Base-by-base conservation (phyloP, 2,797 vertebrate genomes). In the Anisognathus igniventris region DNA sequence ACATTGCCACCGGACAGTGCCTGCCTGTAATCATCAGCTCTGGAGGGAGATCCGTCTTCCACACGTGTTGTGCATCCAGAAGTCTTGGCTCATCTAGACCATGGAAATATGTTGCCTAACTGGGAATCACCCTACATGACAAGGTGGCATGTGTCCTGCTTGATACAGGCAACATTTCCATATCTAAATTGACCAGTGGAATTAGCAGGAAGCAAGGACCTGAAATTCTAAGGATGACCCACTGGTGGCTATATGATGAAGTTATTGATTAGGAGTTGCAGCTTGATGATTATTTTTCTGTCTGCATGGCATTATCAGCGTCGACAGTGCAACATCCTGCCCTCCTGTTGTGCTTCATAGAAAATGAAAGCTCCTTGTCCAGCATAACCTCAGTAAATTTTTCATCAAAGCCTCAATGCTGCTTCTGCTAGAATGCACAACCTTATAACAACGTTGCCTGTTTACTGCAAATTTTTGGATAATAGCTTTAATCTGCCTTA, bases 301-400 rank as follows among this genome's bases (percentile, higher is more conserved):
- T 37, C 75, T 80, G 65, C 54, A 2, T 3, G 8, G 39, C 53
- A 1, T 58, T 73, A 37, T 23, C 2, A 17, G 57, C 1, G 1
- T 27, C 22, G 9, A 5, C 66, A 28, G 27, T 8, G 47, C 12
- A 11, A 48, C 58, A 48, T 45, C 64, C 62, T 7, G 31, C 31
- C 24, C 22, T 76, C 47, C 51, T 61, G 9, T 19, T 87, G 57
- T 2, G 17, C 57, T 71, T 57, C 48, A 6, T 48, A 50, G 57
- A 62, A 91, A 76, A 73, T 30, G 50, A 77, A 68, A 71, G 57
- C 72, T 72, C 53, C 64, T 74, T 83, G 77, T 87, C 81, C 87
- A 45, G n/a, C 42, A 71, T 62, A 81, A 82, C 67, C 91, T 62
- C 40, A 42, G 53, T 73, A 39, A 50, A 80, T 64, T 91, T 92